Evolutionary conservation across 2,113 vertebrate species (phyloP), one percentile per base, ranked within the genome.

Genomic region (Megaptera novaeangliae): DNA sequence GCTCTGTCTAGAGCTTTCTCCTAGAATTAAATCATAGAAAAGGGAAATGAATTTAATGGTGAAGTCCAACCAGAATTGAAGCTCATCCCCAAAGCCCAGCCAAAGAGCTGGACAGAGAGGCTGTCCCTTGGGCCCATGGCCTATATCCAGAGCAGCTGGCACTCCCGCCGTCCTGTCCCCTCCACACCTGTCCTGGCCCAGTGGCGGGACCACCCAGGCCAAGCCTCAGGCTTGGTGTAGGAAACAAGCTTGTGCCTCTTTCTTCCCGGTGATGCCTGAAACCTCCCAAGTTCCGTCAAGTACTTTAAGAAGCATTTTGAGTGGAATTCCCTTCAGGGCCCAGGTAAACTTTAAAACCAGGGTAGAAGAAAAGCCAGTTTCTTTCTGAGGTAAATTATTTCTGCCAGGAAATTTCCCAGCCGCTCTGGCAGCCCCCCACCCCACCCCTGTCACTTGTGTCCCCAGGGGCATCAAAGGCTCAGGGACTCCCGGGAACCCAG

Each of bases 261-360:
- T 39, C 91, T 96, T 93, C 63, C 74, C 68, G 91, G 39, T 64
- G 89, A 87, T n/a, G 21, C 68, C 88, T 82, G 57, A 84, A 88
- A 75, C 49, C 29, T 52, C 78, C 66, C 39, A 23, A 49, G 34
- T 39, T 89, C 57, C 80, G 6, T 66, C 10, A 66, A 27, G 27
- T 63, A 86, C 86, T 95, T 95, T 88, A 78, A 96, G 87, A 84
- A 63, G 0, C 29, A 13, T 82, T 77, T 83, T 55, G 44, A 63
- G 21, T 49, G n/a, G 46, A 59, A 41, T 86, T 90, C 75, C 86
- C 80, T 92, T 59, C 59, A 52, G 36, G n/a, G 49, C 23, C 44
- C 63, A 36, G 13, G 10, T 72, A 57, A 87, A 34, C 36, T 78
- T 85, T 92, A 86, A 83, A 90, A n/a, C n/a, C 3, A 69, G 63